These are phyloP conservation scores for Drosophila picticornis DNA, from an alignment of 2,888 invertebrate species.

Conservation along the genomic window DNA sequence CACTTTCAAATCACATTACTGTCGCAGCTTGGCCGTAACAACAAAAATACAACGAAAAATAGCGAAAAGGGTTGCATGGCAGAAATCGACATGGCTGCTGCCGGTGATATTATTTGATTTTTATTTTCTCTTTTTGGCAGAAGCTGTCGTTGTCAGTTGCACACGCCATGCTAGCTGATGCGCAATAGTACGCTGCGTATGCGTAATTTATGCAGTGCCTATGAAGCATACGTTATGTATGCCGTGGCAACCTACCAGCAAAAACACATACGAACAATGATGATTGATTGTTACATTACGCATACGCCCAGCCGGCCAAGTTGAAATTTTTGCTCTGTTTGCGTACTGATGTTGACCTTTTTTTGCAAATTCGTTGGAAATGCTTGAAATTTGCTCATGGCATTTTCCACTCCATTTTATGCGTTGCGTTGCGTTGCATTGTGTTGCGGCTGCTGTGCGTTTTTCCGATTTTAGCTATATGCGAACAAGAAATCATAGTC, in stretches of 20 bases:
- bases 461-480: neutral
- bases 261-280: constrained; percentile 5
- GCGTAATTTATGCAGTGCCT: constrained; percentile 53
- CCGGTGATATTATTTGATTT: constrained; percentile 12
- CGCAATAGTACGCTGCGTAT: constrained; percentile 40
- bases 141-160: constrained; percentile 43
- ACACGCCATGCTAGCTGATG: constrained; percentile 14
- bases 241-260: constrained; percentile 20
- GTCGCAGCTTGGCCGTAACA: constrained; percentile 2
- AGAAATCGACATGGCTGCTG: neutral
- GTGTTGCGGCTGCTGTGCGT: neutral
- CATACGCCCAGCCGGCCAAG: constrained; percentile 58
- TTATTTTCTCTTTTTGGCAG: neutral
- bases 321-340: constrained; percentile 32
- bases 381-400: constrained; percentile 13
- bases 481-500: neutral
- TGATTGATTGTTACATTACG: constrained; percentile 58
- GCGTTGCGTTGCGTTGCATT: neutral
- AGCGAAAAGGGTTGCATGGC: neutral
- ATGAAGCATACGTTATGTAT: constrained; percentile 70
- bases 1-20: constrained; percentile 70
- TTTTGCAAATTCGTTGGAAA: constrained; percentile 23
- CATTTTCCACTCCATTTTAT: neutral
- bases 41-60: neutral
- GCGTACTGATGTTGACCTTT: constrained; percentile 6